Evolutionary conservation across 2,888 invertebrate species (phyloP).

Genomic region (Pseudococcus longispinus): DNA sequence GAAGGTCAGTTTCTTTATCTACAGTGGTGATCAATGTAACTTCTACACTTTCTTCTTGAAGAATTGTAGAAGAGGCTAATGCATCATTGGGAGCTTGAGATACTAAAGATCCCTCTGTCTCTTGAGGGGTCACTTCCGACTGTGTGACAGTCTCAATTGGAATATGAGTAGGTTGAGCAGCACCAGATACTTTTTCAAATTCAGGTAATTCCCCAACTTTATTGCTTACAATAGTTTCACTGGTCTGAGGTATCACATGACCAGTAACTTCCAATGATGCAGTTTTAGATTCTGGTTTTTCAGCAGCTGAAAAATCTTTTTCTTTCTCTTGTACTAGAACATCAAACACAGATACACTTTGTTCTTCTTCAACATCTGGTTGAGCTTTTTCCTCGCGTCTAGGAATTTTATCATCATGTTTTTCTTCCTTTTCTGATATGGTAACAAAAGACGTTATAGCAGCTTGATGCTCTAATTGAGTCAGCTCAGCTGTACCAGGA

Average conservation of each 20-base stretch:
- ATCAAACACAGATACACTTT: slow-evolving; percentile 13
- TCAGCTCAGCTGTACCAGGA: slow-evolving; percentile 67
- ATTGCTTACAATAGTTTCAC: slow-evolving; percentile 61
- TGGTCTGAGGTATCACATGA: slow-evolving; percentile 63
- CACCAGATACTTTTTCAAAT: not conserved
- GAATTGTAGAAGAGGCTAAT: not conserved
- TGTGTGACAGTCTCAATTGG: slow-evolving; percentile 44
- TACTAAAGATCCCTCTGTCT: not conserved
- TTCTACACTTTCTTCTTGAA: slow-evolving; percentile 59
- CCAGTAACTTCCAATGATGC: slow-evolving; percentile 60
- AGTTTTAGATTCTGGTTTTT: slow-evolving; percentile 60
- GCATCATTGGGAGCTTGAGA: not conserved
- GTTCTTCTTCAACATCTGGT: slow-evolving; percentile 32
- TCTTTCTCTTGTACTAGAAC: slow-evolving; percentile 62
- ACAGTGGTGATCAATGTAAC: slow-evolving; percentile 55
- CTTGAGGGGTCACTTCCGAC: slow-evolving; percentile 49
- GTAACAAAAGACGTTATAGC: slow-evolving; percentile 64
- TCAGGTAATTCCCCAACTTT: slow-evolving; percentile 8
- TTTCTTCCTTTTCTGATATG: slow-evolving; percentile 48
- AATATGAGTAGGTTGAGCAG: slow-evolving; percentile 35
- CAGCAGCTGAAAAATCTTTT: slow-evolving; percentile 63
- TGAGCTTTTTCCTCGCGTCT: slow-evolving; percentile 30
- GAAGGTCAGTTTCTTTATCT: slow-evolving; percentile 57
- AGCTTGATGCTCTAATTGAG: slow-evolving; percentile 64
- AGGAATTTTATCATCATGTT: not conserved